These are phyloP conservation scores for Euphonia xanthogaster DNA, from an alignment of 2,797 vertebrate species.

Conservation along the genomic window DNA sequence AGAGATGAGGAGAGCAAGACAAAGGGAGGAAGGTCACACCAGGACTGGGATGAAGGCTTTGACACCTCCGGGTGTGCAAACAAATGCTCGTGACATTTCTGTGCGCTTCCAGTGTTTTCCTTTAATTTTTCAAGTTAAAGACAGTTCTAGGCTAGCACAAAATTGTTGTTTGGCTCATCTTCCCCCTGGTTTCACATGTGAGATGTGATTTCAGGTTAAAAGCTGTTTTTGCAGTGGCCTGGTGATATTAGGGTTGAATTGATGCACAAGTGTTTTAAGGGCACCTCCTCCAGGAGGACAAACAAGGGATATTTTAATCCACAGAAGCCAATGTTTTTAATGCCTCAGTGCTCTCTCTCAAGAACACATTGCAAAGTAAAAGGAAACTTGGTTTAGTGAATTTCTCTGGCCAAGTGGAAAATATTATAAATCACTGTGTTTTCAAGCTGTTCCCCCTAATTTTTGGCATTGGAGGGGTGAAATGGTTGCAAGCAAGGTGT, in stretches of 20 bases:
- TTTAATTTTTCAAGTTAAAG: not conserved
- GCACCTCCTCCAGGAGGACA: not conserved
- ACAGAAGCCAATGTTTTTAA: not conserved
- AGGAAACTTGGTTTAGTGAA: not conserved
- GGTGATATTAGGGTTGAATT: not conserved
- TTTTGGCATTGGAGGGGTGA: not conserved
- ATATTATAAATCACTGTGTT: rapidly evolving
- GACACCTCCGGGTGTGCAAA: not conserved
- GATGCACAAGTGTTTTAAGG: not conserved
- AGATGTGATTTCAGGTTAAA: not conserved
- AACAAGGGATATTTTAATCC: not conserved
- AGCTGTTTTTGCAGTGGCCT: not conserved
- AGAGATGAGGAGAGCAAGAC: not conserved
- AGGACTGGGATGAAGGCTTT: not conserved
- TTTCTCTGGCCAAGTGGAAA: not conserved
- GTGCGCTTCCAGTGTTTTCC: not conserved
- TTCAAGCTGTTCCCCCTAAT: not conserved
- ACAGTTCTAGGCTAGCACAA: not conserved
- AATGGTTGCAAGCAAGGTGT: not conserved
- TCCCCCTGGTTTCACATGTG: not conserved
- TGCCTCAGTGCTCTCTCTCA: not conserved
- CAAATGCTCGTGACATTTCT: not conserved
- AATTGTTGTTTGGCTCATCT: not conserved
- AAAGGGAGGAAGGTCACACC: rapidly evolving
- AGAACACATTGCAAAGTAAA: not conserved